Base-by-base conservation (phyloP, 2,113 vertebrate genomes). In the Gobiocypris rarus region DNA sequence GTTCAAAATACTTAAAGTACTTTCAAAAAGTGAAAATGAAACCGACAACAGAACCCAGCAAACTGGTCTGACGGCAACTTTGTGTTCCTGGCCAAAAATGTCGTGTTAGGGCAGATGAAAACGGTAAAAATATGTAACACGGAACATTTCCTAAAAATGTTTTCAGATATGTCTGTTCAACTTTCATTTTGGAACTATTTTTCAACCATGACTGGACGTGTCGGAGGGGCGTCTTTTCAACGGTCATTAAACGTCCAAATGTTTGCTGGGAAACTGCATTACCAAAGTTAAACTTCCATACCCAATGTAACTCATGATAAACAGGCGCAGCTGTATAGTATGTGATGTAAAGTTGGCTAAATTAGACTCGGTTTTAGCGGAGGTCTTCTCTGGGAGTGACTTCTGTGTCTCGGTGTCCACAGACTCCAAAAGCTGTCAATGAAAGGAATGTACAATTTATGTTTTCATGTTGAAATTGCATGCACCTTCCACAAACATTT, bases 291-390 rank as follows among this genome's bases (percentile, higher is more conserved):
- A 73, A 52, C 15, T 15, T 75, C 14, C 86, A 15, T 79, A 93
- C 94, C 93, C 91, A 80, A 93, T 89, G 77, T 89, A 94, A 85
- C 93, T 92, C 93, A 94, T 94, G 87, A 93, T 80, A 1, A 88
- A 80, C 17, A 94, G 87, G 0, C 92, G 87, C 74, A 90, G 84
- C 9, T 93, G 83, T 22, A 94, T 85, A 0, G 89, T 94, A 3
- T 90, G 89, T 54, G 92, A 92, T 28, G 50, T 89, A 26, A 94
- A 88, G 83, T 90, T 86, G 28, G 75, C 56, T 52, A 89, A 81
- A 83, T 89, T 88, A 54, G 86, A 87, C 58, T 63, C 5, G 24
- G 34, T 73, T 79, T 80, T 63, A 34, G 31, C 15, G 22, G 17
- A 70, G 24, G 0, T 77, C 11, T 82, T 74, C 38, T 70, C 58